Base-by-base conservation (phyloP, 2,113 vertebrate genomes). In the Lasiurus cinereus region DNA sequence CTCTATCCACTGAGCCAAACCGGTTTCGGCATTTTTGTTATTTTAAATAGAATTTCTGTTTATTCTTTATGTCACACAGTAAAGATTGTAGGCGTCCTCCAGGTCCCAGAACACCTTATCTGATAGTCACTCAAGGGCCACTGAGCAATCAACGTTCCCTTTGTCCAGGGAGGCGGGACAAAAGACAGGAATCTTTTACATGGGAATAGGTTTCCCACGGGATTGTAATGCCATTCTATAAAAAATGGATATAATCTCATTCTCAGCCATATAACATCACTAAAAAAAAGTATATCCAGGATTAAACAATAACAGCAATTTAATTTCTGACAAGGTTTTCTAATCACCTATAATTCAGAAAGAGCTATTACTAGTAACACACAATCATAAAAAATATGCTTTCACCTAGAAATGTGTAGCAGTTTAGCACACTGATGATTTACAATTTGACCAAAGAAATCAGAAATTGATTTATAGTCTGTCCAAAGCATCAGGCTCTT, bases 381-480 rank as follows among this genome's bases (percentile, higher is more conserved):
- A 69, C 39, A 94, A 69, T 72, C 86, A 80, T 0, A 31, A 94
- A 92, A 46, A 46, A 72, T 11, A 80, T 4, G 78, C 67, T 50
- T 83, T 82, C 50, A 82, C 96, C 85, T 66, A 92, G 95, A 97
- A 96, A 94, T 19, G 43, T 36, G 74, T 52, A 91, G 64, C 50
- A 92, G 79, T 13, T 72, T 76, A 95, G 64, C 56, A 72, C 50
- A 95, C 85, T 31, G 80, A 95, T 97, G 91, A 98, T 98, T 97
- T 98, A 98, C 94, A 97, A 90, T 95, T 98, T 97, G 92, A 96
- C 87, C 95, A 97, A 90, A 92, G 95, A 92, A 79, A 98, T 73
- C 79, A 78, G 94, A 97, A 97, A 96, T 59, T 94, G 90, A 97
- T 98, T 97, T 97, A 97, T 73, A 96, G 94, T 96, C 95, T 98